Base-by-base conservation (phyloP, 1,140 invertebrate genomes). In the Diorhabda sublineata region DNA sequence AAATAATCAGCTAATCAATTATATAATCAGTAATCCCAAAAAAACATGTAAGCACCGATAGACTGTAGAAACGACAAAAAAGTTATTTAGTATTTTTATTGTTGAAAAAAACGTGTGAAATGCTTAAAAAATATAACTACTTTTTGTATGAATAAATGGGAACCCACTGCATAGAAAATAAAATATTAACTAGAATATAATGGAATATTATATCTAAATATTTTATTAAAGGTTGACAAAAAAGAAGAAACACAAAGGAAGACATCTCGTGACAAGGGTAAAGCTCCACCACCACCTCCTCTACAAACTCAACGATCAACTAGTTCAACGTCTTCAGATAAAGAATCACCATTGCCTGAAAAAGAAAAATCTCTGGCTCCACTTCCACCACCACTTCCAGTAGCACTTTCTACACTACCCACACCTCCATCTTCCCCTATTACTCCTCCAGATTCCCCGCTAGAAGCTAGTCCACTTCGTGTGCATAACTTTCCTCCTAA, bases 221-320 rank as follows among this genome's bases (percentile, higher is more conserved):
- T 52, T 52, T 52, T 52, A 8, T 52, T 52, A 52, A 72, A 87
- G 85, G 82, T 83, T 69, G 82, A 85, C 64, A 87, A 88, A 81
- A 87, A 88, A 80, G 78, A 80, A 64, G 79, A 80, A 64, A 63
- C 65, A 41, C 71, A 75, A 63, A 69, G 78, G 42, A 76, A 76
- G 75, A 79, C 74, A 5, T 80, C 78, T 7, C 73, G 78, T 42
- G 89, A 90, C 71, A 91, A 91, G 79, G 89, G 90, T 58, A 89
- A 89, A 65, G 90, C 90, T 58, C 90, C 89, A 3, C 84, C 85
- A 44, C 79, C 80, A 75, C 82, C 79, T 76, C 82, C 78, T 6
- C 45, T 72, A 11, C 71, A 71, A 70, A 68, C 68, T 5, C 73
- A 74, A 64, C 67, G 59, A 41, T 66, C 57, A 4, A 65, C 45